These are phyloP conservation scores for Anableps anableps DNA, from an alignment of 2,797 vertebrate species.

Conservation along the genomic window DNA sequence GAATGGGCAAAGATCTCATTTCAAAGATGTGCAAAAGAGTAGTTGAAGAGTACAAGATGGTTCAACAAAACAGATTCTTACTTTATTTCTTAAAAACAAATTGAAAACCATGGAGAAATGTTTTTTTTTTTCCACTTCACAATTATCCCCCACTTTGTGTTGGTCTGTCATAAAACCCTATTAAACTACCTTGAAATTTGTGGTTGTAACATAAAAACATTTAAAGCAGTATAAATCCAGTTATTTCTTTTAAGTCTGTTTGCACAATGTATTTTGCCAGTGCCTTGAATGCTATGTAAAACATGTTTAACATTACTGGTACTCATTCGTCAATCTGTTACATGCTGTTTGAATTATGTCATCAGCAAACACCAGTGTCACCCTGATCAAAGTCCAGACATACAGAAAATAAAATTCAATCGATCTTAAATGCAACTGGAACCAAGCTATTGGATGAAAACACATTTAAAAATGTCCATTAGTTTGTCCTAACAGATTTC, in stretches of 20 bases:
- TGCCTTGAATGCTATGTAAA: background rate
- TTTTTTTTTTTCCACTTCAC: background rate
- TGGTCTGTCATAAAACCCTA: background rate
- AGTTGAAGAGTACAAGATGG: background rate
- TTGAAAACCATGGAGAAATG: background rate
- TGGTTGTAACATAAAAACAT: background rate
- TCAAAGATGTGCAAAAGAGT: background rate
- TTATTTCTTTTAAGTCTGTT: background rate
- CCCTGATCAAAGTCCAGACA: slow-evolving; percentile 23
- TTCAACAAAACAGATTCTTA: background rate
- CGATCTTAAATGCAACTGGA: slow-evolving; percentile 20
- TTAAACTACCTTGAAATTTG: background rate
- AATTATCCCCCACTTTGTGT: background rate
- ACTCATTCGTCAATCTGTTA: background rate
- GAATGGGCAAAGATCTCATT: background rate
- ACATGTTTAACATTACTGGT: background rate
- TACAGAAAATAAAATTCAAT: slow-evolving; percentile 22
- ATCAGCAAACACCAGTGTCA: slow-evolving; percentile 8
- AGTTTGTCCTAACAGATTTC: slow-evolving; percentile 4
- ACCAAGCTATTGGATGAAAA: slow-evolving; percentile 18
- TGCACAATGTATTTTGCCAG: background rate
- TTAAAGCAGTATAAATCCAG: background rate
- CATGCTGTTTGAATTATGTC: slow-evolving; percentile 9
- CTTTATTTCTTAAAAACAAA: background rate
- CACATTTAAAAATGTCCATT: slow-evolving; percentile 19